phyloP scores from a whole-genome alignment of 2,797 vertebrate genomes.

The Silurus aristotelis region DNA sequence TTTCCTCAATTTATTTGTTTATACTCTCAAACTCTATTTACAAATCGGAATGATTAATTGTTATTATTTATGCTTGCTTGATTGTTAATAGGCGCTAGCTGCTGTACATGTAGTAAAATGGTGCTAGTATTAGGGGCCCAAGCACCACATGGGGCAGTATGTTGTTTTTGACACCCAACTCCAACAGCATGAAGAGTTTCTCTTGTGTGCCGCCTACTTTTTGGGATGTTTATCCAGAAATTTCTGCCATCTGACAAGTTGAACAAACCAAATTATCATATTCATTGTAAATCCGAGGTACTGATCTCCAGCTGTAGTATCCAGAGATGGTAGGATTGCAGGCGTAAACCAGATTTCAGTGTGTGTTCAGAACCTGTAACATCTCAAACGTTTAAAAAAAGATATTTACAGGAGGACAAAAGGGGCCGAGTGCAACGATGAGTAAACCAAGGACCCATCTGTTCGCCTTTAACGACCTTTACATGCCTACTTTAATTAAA shows the following conservation, averaged over 20 bases:
- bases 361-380: slow-evolving; percentile 12
- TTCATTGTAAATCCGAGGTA: not conserved
- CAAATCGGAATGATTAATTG: too few species aligned
- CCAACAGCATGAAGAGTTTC: not conserved
- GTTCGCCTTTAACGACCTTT: slow-evolving; percentile 73
- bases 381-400: slow-evolving; percentile 28
- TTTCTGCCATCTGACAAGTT: too few species aligned
- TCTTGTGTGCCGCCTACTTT: not conserved
- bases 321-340: not conserved
- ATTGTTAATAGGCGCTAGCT: not conserved
- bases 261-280: not conserved
- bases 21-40: not conserved
- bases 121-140: not conserved
- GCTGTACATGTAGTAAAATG: not conserved
- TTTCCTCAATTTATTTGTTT: not conserved
- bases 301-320: not conserved
- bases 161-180: not conserved
- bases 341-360: not conserved
- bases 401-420: slow-evolving; percentile 53
- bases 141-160: not conserved
- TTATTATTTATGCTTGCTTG: not conserved
- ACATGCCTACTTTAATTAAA: slow-evolving; percentile 71
- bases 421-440: slow-evolving; percentile 54
- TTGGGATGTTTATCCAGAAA: not conserved
- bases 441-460: slow-evolving; percentile 71